phyloP scores from a whole-genome alignment of 2,888 invertebrate species.

The Bedellia somnulentella region DNA sequence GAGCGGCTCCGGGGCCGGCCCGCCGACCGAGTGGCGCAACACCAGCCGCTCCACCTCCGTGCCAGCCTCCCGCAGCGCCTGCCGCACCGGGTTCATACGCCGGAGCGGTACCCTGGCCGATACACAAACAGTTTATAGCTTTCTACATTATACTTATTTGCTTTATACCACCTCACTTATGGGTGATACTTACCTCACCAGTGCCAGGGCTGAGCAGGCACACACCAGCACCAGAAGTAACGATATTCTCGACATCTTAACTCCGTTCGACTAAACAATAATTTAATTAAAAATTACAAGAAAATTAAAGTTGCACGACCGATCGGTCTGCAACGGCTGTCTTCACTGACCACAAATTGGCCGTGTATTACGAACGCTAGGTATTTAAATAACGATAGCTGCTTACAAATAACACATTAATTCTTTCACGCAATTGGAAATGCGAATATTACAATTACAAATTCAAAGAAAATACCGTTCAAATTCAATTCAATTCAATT shows the following conservation, averaged over 20 bases:
- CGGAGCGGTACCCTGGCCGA: conserved; percentile 71
- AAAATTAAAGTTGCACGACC: too few relatives aligned
- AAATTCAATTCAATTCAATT: too few relatives aligned
- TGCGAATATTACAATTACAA: too few relatives aligned
- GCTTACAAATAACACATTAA: too few relatives aligned
- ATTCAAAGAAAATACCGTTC: too few relatives aligned
- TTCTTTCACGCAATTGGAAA: too few relatives aligned
- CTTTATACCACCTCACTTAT: not conserved
- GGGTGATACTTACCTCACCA: conserved; percentile 22
- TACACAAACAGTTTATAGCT: conserved; percentile 3
- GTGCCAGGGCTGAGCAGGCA: conserved; percentile 23
- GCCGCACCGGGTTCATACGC: conserved; percentile 70
- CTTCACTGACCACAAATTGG: too few relatives aligned
- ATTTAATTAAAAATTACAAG: too few relatives aligned
- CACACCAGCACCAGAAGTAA: conserved; percentile 24
- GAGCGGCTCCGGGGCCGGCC: conserved; percentile 77
- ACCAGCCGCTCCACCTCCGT: conserved; percentile 71
- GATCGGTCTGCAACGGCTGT: too few relatives aligned
- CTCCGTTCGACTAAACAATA: too few relatives aligned
- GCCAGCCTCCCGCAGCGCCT: conserved; percentile 73
- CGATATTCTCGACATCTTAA: conserved; percentile 25
- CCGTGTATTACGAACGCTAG: too few relatives aligned
- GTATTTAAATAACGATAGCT: too few relatives aligned
- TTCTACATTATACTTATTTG: not conserved
- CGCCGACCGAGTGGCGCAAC: conserved; percentile 57